phyloP scores from a whole-genome alignment of 2,113 vertebrate genomes.

The Dendrocopos noguchii region DNA sequence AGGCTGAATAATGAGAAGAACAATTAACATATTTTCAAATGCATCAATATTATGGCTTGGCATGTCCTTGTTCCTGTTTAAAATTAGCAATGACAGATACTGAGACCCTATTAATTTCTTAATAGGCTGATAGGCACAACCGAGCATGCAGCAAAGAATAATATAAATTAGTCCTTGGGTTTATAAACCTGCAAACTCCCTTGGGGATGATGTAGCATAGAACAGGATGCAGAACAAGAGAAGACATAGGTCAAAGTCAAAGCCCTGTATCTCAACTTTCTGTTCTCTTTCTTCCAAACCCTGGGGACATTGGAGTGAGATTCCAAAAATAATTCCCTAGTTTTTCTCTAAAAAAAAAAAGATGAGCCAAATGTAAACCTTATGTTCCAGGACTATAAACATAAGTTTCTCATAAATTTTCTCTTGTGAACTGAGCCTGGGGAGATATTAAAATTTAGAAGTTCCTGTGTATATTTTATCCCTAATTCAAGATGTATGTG shows the following conservation, averaged over 20 bases:
- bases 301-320: neutral
- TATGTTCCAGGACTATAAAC: neutral
- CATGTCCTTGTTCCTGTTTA: conserved; percentile 61
- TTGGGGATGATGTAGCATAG: neutral
- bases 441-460: neutral
- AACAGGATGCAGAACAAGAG: neutral
- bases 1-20: conserved; percentile 61
- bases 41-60: conserved; percentile 43
- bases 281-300: neutral
- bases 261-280: neutral
- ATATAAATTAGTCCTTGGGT: conserved; percentile 27
- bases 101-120: conserved; percentile 69
- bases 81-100: conserved; percentile 70
- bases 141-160: conserved; percentile 35
- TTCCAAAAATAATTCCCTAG: neutral
- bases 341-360: neutral
- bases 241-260: neutral
- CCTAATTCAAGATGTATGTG: neutral
- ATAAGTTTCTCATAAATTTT: neutral
- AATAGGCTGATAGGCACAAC: conserved; percentile 47
- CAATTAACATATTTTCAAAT: conserved; percentile 72
- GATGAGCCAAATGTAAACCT: neutral
- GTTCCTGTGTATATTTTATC: neutral
- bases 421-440: neutral
- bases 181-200: neutral